These are phyloP conservation scores for Actias luna DNA, from an alignment of 2,888 invertebrate species.

Conservation along the genomic window DNA sequence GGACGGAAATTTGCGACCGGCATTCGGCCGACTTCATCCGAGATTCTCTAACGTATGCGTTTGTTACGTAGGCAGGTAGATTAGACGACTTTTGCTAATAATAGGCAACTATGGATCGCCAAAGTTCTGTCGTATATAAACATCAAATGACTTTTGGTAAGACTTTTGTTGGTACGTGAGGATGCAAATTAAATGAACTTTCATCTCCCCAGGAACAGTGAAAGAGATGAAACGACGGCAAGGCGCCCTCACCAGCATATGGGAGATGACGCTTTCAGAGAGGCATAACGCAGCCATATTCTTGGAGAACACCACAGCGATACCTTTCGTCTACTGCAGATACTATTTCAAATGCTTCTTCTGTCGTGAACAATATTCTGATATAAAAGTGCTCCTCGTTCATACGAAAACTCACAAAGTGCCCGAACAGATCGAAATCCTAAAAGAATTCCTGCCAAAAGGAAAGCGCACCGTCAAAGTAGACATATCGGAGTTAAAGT, in stretches of 20 bases:
- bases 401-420: constrained; percentile 50
- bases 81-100: too few species aligned
- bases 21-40: too few species aligned
- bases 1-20: too few species aligned
- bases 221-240: constrained; percentile 30
- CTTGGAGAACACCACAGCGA: constrained; percentile 51
- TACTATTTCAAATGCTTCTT: constrained; percentile 67
- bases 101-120: too few species aligned
- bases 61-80: too few species aligned
- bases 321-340: constrained; percentile 62
- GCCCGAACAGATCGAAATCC: constrained; percentile 42
- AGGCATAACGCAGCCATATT: constrained; percentile 58
- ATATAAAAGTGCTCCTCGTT: constrained; percentile 47
- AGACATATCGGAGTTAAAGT: constrained; percentile 60
- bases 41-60: too few species aligned
- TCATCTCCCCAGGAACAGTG: constrained; percentile 46
- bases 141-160: neutral
- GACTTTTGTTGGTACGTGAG: neutral
- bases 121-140: too few species aligned
- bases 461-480: constrained; percentile 63
- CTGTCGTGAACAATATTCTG: constrained; percentile 53
- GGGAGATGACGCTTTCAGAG: constrained; percentile 66
- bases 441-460: constrained; percentile 57
- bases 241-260: constrained; percentile 56
- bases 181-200: constrained; percentile 29